phyloP scores from a whole-genome alignment of 2,888 invertebrate species.

The Monochamus alternatus region DNA sequence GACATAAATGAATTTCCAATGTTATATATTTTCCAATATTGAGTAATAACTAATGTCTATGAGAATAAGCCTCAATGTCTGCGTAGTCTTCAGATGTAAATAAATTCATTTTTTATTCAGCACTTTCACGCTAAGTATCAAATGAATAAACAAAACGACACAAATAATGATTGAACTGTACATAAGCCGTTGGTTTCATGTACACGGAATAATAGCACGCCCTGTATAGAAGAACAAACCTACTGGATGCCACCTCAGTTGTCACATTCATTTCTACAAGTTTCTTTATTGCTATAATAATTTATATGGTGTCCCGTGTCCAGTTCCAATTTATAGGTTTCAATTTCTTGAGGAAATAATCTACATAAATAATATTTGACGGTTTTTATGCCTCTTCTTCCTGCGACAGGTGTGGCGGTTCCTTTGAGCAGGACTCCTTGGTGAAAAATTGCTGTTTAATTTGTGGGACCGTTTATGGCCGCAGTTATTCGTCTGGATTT shows the following conservation, averaged over 20 bases:
- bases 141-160: too few species aligned
- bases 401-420: conserved; percentile 4
- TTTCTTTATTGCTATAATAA: conserved; percentile 29
- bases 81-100: too few species aligned
- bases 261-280: conserved; percentile 36
- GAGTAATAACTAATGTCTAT: too few species aligned
- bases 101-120: too few species aligned
- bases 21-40: too few species aligned
- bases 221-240: neutral
- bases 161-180: too few species aligned
- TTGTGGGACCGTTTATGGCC: neutral
- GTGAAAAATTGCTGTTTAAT: conserved; percentile 4
- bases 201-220: too few species aligned
- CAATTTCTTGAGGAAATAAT: conserved; percentile 30
- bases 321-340: conserved; percentile 30
- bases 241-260: conserved; percentile 38
- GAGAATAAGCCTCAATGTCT: too few species aligned
- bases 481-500: too few species aligned
- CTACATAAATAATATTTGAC: conserved; percentile 20
- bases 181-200: too few species aligned
- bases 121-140: too few species aligned
- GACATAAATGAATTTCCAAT: too few species aligned
- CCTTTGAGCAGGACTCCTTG: neutral
- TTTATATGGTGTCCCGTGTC: conserved; percentile 23
- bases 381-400: conserved; percentile 12